Conservation (phyloP, 2,797 vertebrate species). For the Acrocephalus scirpaceus region DNA sequence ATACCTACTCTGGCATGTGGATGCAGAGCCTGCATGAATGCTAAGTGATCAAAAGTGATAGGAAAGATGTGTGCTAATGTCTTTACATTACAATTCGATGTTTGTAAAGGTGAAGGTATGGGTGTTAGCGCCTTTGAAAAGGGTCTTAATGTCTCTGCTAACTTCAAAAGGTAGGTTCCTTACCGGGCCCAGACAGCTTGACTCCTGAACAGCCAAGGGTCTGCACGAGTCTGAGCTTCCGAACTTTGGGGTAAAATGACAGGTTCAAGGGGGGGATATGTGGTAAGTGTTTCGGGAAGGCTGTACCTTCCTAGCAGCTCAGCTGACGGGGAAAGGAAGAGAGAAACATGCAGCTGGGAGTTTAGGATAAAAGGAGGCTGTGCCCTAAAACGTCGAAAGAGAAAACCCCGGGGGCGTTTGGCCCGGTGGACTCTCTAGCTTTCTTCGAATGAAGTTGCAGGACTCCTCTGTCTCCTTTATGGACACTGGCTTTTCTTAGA, state of each 20-base stretch:
- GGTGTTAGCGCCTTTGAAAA: neutral
- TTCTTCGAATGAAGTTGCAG: neutral
- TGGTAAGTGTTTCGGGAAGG: fast-evolving
- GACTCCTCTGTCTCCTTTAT: neutral
- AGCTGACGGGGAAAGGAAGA: neutral
- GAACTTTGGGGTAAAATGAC: neutral
- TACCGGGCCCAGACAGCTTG: too few species aligned
- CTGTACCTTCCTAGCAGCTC: neutral
- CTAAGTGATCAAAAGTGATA: neutral
- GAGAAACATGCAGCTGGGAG: fast-evolving
- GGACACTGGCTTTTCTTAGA: neutral
- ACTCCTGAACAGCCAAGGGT: too few species aligned
- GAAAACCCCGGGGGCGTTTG: neutral
- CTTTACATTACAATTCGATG: neutral
- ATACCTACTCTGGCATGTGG: neutral
- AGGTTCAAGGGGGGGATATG: neutral
- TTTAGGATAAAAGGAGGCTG: neutral
- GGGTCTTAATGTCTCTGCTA: neutral
- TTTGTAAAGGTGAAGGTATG: neutral
- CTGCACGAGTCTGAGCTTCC: neutral
- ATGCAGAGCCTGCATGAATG: neutral
- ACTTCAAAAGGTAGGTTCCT: neutral
- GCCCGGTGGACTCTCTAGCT: neutral
- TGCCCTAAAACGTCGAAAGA: too few species aligned
- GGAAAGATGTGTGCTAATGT: neutral